Conservation (phyloP, 2,888 invertebrate species). For the Hydriomena furcata region DNA sequence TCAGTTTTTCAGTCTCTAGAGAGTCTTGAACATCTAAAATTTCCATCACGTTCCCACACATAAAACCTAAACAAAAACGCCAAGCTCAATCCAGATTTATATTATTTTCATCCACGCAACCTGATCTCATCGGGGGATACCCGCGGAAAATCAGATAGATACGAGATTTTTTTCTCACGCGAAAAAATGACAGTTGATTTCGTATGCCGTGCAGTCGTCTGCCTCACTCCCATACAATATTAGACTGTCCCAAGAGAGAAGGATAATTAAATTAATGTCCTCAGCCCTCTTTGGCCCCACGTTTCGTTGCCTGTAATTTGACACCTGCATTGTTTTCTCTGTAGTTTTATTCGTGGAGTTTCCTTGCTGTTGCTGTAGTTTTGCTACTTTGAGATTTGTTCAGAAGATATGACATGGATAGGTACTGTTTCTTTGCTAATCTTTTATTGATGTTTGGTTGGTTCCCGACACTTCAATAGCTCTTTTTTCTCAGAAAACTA, state of each 20-base stretch:
- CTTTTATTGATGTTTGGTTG: not conserved
- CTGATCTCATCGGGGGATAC: conserved; percentile 71
- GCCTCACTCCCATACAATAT: conserved; percentile 75
- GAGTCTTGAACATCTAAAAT: conserved; percentile 23
- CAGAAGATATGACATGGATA: not conserved
- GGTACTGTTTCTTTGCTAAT: not conserved
- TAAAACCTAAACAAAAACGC: conserved; percentile 34
- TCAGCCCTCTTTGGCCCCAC: conserved; percentile 70
- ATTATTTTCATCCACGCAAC: conserved; percentile 67
- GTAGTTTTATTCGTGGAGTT: conserved; percentile 52
- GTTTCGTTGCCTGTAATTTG: conserved; percentile 72
- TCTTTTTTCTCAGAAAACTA: too few species aligned
- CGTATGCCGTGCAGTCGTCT: conserved; percentile 61
- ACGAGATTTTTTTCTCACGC: conserved; percentile 81
- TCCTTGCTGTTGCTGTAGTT: conserved; percentile 34
- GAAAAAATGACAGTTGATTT: conserved; percentile 79
- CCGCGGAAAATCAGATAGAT: conserved; percentile 70
- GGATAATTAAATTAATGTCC: conserved; percentile 82
- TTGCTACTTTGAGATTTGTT: conserved; percentile 16
- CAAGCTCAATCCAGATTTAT: conserved; percentile 63
- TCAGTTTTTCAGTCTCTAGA: conserved; percentile 2
- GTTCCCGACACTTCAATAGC: not conserved
- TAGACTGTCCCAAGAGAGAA: conserved; percentile 74
- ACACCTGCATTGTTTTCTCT: conserved; percentile 79
- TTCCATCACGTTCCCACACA: conserved; percentile 31